Evolutionary conservation across 2,888 invertebrate species (phyloP), one percentile per base, ranked within the genome.

Genomic region (Apodemia hepburni): DNA sequence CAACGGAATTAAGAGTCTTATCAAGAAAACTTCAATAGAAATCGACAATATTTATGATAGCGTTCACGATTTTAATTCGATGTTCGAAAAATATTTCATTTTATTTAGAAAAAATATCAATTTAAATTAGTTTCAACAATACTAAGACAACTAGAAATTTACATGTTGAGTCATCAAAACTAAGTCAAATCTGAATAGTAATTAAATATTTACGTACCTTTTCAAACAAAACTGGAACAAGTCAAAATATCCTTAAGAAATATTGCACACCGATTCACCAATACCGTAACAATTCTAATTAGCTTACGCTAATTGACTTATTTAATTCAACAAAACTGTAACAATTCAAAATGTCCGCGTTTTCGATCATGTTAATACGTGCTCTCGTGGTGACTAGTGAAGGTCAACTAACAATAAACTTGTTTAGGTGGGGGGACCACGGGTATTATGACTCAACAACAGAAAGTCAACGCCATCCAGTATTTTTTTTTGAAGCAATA

Each of bases 151-250:
- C 58, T 62, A 58, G 45, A 58, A 62, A 62, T 49, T 33, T 62
- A 47, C 35, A 58, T 59, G 58, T 58, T 58, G 62, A 62, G 47
- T 58, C 45, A 58, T 58, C 58, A 17, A 62, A 62, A 62, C 58
- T 6, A 47, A 45, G 58, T 58, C 47, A 62, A 62, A 33, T 62
- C 58, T 15, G 58, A 58, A 62, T 62, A 62, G 45, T 58, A 58
- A 27, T 4, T n/a, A 58, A 62, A 47, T 47, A 62, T 29, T 42
- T 62, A n/a, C 27, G 49, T 62, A 62, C 29, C 61, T 62, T 62
- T 45, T 58, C 47, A 47, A 62, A 61, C 62, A 62, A 62, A 64
- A 62, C 57, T 62, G 60, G 59, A 61, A 62, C 62, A 62, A 62
- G 58, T 62, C 62, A 33, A 58, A 62, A 58, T 62, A 49, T 62